These are phyloP conservation scores for Spinus olivaceus DNA, from an alignment of 2,797 vertebrate genomes.

Conservation along the genomic window DNA sequence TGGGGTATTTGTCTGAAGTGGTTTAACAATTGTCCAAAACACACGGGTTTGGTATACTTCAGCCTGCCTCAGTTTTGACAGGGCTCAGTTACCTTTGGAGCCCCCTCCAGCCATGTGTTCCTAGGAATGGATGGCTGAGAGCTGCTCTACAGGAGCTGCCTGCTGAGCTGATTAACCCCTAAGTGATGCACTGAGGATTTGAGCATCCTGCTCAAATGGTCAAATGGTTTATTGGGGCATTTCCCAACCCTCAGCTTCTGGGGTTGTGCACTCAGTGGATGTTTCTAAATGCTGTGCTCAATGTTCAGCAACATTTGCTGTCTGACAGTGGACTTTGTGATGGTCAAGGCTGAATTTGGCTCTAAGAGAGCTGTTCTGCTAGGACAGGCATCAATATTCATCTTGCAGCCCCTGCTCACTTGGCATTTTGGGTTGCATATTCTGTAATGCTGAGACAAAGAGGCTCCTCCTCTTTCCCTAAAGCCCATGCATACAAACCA, in stretches of 20 bases:
- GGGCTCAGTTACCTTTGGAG: background rate
- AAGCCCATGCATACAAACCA: slow-evolving; percentile 45
- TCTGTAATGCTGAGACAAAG: slow-evolving; percentile 38
- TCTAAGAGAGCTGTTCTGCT: background rate
- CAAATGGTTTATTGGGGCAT: background rate
- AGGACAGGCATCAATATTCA: background rate
- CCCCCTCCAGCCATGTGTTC: background rate
- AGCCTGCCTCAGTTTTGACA: background rate
- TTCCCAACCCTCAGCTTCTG: background rate
- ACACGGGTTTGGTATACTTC: background rate
- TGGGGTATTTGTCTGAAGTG: background rate
- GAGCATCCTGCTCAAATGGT: background rate
- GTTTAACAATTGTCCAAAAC: background rate
- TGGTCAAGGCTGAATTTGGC: background rate
- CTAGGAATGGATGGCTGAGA: background rate
- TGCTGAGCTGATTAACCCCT: background rate
- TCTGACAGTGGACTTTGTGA: background rate
- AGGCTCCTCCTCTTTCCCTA: slow-evolving; percentile 31
- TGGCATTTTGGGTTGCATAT: slow-evolving; percentile 4
- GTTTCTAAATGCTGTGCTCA: background rate
- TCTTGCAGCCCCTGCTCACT: background rate
- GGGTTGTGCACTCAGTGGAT: background rate
- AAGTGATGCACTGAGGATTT: background rate
- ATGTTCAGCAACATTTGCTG: background rate
- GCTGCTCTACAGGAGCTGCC: background rate